Evolutionary conservation across 2,888 invertebrate genomes (phyloP).

Genomic region (Arctia plantaginis): DNA sequence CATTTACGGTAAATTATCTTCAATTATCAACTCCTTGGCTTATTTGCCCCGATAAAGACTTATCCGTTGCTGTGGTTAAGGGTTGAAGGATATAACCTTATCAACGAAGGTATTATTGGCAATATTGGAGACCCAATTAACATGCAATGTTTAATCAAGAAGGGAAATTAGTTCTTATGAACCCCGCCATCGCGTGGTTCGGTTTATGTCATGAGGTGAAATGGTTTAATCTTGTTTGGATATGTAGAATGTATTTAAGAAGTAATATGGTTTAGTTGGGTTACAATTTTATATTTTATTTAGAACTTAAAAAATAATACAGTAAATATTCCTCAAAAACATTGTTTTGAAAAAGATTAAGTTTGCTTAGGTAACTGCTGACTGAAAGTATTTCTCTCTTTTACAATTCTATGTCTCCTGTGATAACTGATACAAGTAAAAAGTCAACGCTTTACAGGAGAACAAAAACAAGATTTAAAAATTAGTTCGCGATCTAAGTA

Average conservation of each 20-base stretch:
- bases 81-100: constrained; percentile 35
- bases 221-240: background rate
- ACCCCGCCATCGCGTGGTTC: background rate
- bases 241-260: background rate
- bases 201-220: background rate
- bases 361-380: no score
- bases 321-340: background rate
- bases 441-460: no score
- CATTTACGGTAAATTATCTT: background rate
- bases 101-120: constrained; percentile 13
- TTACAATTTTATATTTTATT: no score
- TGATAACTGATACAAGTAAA: no score
- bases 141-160: constrained; percentile 33
- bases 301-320: background rate
- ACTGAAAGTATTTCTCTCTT: no score
- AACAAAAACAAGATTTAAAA: no score
- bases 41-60: constrained; percentile 23
- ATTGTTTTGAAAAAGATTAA: no score
- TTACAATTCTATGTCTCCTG: no score
- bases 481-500: no score
- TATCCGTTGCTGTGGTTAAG: constrained; percentile 33
- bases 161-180: constrained; percentile 32
- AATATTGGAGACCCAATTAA: constrained; percentile 26
- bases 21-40: constrained; percentile 21
- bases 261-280: background rate